These are phyloP conservation scores for Charadrius vociferus DNA, from an alignment of 2,113 vertebrate species.

Conservation along the genomic window DNA sequence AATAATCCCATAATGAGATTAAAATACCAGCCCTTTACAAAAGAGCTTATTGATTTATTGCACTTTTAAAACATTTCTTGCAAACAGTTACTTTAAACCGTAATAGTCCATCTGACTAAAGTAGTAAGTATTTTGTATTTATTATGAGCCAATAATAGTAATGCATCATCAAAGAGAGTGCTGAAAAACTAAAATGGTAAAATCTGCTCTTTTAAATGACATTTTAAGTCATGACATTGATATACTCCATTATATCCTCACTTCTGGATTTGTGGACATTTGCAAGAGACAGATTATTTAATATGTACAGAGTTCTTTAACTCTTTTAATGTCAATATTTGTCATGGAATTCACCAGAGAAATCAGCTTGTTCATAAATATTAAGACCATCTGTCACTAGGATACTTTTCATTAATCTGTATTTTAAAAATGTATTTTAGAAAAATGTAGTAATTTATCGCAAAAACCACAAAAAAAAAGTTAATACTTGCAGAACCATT, in stretches of 20 bases:
- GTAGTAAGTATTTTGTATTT: background rate
- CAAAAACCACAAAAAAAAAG: background rate
- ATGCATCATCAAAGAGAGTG: background rate
- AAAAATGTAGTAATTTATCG: background rate
- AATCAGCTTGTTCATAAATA: background rate
- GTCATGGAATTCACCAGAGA: background rate
- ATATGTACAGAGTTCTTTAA: background rate
- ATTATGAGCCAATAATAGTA: background rate
- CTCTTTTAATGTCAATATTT: background rate
- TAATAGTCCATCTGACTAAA: background rate
- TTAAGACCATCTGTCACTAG: background rate
- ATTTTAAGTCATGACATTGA: background rate
- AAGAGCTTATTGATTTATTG: background rate
- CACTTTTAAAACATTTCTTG: background rate
- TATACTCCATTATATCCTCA: background rate
- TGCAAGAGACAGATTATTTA: background rate
- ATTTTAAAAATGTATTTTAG: background rate
- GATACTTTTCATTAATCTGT: background rate
- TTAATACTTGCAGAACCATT: background rate
- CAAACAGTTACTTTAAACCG: background rate
- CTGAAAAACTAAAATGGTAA: background rate
- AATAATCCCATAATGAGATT: background rate
- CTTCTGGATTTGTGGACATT: background rate
- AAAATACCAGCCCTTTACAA: background rate
- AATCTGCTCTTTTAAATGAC: background rate